Base-by-base conservation (phyloP, 2,113 vertebrate species). In the Heliornis fulica region DNA sequence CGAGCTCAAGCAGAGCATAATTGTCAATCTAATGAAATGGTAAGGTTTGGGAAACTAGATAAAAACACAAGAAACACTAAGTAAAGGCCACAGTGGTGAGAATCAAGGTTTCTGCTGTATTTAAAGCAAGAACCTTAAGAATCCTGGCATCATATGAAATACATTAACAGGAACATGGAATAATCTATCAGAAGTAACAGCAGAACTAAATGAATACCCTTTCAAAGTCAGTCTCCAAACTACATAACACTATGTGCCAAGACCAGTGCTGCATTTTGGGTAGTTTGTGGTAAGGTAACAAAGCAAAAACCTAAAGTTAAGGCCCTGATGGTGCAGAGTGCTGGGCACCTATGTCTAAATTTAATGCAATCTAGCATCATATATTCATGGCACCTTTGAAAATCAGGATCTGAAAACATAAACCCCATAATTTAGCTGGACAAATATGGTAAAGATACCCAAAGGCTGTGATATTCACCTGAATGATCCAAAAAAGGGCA, bases 51-150 rank as follows among this genome's bases (percentile, higher is more conserved):
- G 38, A 91, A 91, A 53, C 5, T 46, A 93, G 43, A 13, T 66
- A 85, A 82, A 23, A 87, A 12, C 8, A 75, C 31, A 71, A 40
- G 65, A 70, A 88, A 88, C 57, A 90, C 54, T 36, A 26, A 90
- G 41, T 82, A 84, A 96, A 93, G 95, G 95, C 87, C 95, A 95
- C 84, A 54, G 50, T 53, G 93, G 87, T 95, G 66, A 96, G 53
- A 93, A 94, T 89, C 81, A 85, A 83, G 65, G 68, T 92, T 95
- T 92, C 51, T 91, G 60, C 69, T 82, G 9, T 25, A 91, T 78
- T 32, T 87, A 70, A 89, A 94, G 74, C 34, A 90, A 89, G 56
- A 90, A 81, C 75, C 60, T 74, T 69, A 79, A 82, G 46, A 81
- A 89, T 32, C 51, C 56, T 87, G 66, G 53, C 57, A 76, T 51